Evolutionary conservation across 2,113 vertebrate genomes (phyloP).

Genomic region (Leptocoma aspasia): DNA sequence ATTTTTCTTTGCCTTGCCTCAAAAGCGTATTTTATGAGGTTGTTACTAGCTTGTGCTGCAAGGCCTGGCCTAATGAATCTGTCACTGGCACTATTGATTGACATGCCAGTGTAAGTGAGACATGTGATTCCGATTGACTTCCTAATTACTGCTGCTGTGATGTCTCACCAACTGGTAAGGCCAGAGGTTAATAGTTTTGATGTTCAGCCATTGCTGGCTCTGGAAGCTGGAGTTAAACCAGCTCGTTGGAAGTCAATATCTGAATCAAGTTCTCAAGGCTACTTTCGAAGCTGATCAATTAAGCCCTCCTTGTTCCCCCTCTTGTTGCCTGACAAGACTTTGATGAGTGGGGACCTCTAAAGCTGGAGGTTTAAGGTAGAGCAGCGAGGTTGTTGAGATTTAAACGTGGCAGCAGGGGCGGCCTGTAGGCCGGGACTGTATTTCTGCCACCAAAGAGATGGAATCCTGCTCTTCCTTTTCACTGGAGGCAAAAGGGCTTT

Average conservation of each 20-base stretch:
- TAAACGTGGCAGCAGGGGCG: neutral
- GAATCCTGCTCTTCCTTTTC: neutral
- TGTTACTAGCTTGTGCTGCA: slow-evolving; percentile 79
- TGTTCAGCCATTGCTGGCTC: slow-evolving; percentile 78
- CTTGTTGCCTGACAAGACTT: slow-evolving; percentile 70
- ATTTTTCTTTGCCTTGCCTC: slow-evolving; percentile 73
- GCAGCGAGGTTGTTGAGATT: slow-evolving; percentile 9
- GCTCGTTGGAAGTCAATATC: slow-evolving; percentile 78
- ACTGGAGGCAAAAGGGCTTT: neutral
- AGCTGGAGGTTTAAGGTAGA: slow-evolving; percentile 55
- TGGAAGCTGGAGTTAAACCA: slow-evolving; percentile 73
- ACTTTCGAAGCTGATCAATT: slow-evolving; percentile 80
- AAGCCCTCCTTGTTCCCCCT: slow-evolving; percentile 63
- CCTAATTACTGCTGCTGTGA: slow-evolving; percentile 97
- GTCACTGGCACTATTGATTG: slow-evolving; percentile 85
- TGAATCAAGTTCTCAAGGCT: slow-evolving; percentile 85
- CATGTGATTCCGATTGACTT: slow-evolving; percentile 92
- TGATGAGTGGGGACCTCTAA: slow-evolving; percentile 68
- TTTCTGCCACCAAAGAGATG: neutral
- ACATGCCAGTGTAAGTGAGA: slow-evolving; percentile 89
- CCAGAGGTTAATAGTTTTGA: slow-evolving; percentile 95
- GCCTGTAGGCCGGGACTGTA: accelerated
- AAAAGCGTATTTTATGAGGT: slow-evolving; percentile 84
- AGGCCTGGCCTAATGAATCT: slow-evolving; percentile 88
- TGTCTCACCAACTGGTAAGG: slow-evolving; percentile 84